Conservation (phyloP, 2,113 vertebrate genomes). For the Phaetusa simplex region DNA sequence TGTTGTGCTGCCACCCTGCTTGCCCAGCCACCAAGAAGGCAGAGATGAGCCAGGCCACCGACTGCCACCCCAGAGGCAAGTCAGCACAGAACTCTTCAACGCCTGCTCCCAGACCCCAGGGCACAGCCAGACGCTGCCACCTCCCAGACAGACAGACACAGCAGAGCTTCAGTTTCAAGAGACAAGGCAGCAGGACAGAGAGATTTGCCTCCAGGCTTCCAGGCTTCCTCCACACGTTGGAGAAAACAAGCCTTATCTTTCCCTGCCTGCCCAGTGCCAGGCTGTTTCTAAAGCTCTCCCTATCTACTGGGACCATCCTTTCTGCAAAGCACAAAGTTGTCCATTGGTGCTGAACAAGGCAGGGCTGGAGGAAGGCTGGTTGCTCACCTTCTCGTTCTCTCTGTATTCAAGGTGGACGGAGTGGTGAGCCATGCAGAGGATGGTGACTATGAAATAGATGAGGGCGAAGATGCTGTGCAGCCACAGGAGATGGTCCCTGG, state of each 20-base stretch:
- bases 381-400: slow-evolving; percentile 86
- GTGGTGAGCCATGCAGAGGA: slow-evolving; percentile 92
- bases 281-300: background rate
- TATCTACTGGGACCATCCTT: background rate
- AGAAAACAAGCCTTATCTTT: background rate
- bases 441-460: slow-evolving; percentile 89
- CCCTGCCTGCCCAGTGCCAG: background rate
- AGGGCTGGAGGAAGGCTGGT: background rate
- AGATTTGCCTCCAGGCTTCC: background rate
- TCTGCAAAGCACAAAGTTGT: background rate
- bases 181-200: background rate
- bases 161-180: background rate
- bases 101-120: background rate
- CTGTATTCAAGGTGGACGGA: slow-evolving; percentile 85
- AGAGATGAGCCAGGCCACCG: rapidly evolving
- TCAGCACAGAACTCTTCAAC: background rate
- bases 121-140: background rate
- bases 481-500: slow-evolving; percentile 90
- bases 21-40: rapidly evolving
- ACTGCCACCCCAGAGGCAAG: background rate
- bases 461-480: slow-evolving; percentile 90
- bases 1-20: rapidly evolving
- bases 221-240: background rate
- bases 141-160: background rate
- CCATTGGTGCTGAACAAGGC: background rate